Evolutionary conservation across 2,888 invertebrate species (phyloP), one percentile per base, ranked within the genome.

Genomic region (Heteromyza rotundicornis): DNA sequence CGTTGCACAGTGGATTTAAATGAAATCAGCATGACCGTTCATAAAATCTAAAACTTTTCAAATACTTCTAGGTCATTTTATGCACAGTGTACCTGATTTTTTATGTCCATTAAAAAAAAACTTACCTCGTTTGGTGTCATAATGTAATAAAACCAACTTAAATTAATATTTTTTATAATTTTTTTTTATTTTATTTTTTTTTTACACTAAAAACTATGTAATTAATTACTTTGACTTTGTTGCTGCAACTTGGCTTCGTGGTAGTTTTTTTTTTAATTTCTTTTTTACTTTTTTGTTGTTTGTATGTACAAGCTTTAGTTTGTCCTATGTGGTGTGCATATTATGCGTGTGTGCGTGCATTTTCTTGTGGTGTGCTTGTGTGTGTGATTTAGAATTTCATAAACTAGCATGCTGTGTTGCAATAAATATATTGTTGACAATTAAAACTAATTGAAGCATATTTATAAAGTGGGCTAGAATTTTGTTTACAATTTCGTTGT

Each of bases 371-470:
- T 51, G 36, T 58, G 7, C 12, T n/a, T 57, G 47, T 47, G 14
- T 58, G 7, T 57, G n/a, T 49, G 49, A 27, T 7, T 40, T 7
- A 19, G 2, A n/a, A 40, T 40, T 47, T 47, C 47, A 14, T 47
- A 47, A 47, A 47, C 47, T 47, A 47, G 19, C 17, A 47, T 47
- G 20, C 17, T 24, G 7, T 52, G 12, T 52, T 7, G 5, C 22
- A 16, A 52, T 27, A 27, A 24, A 27, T 52, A 27, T 23, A 58
- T 57, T 57, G 57, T 62, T 62, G 32, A 57, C 52, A 57, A 57
- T 62, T 57, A 57, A 62, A 57, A 62, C 35, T 62, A 62, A 62
- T 57, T 62, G 57, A 57, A 62, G 57, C 56, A 60, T 60, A 60
- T 60, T 60, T 55, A 27, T 60, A 55, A 49, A 60, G 55, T 40